Conservation (phyloP, 2,113 vertebrate genomes). For the Aegithalos caudatus region DNA sequence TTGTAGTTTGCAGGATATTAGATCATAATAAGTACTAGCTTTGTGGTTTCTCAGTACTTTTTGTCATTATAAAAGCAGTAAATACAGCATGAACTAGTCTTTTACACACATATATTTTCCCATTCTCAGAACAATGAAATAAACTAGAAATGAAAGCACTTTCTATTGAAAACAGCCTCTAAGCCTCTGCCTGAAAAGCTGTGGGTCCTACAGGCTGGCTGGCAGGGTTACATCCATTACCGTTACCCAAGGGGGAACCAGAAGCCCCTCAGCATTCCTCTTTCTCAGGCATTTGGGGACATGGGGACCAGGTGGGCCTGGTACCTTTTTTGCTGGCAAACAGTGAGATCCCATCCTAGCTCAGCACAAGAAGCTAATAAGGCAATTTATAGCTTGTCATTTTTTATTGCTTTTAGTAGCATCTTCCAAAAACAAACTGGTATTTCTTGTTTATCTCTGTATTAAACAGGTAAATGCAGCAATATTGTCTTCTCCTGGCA, state of each 20-base stretch:
- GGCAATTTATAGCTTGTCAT: conserved; percentile 16
- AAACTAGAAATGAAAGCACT: background rate
- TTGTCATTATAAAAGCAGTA: background rate
- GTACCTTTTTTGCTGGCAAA: background rate
- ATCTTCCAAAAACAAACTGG: background rate
- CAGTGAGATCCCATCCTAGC: background rate
- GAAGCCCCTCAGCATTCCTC: background rate
- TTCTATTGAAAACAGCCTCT: background rate
- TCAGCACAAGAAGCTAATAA: background rate
- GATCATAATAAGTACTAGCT: background rate
- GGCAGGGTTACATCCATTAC: too few species aligned
- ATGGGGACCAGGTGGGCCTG: fast-evolving
- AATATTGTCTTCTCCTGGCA: background rate
- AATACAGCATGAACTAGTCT: background rate
- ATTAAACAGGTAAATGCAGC: background rate
- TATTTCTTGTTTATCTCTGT: background rate
- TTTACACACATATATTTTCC: background rate
- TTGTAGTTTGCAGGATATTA: background rate
- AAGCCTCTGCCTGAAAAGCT: background rate
- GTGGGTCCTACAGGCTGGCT: background rate
- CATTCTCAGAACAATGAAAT: background rate
- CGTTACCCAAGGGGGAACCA: too few species aligned
- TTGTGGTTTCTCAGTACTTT: background rate
- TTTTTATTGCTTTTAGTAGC: conserved; percentile 25
- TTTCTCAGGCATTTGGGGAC: background rate